Evolutionary conservation across 2,888 invertebrate species (phyloP), one percentile per base, ranked within the genome.

Genomic region (Cephus nigrinus): DNA sequence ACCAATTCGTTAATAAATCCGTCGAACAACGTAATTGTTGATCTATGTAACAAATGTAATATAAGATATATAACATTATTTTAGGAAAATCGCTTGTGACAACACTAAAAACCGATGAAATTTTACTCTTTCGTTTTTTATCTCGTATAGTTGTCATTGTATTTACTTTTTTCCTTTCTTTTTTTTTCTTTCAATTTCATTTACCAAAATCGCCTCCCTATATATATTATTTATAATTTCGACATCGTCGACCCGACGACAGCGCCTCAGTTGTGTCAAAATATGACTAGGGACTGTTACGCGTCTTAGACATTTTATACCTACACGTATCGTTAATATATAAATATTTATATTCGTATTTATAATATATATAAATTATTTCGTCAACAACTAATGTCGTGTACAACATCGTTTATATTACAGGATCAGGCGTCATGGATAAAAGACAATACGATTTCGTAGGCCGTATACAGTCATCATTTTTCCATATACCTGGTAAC

Each of bases 241-340:
- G 23, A 23, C 23, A 33, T 74, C 40, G 34, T 78, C 69, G 35
- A 69, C 75, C 34, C 40, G 73, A 77, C 75, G 55, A 76, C 77
- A 79, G 75, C 74, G 75, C 82, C 82, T 83, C 82, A 82, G 79
- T 86, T 84, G 86, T 89, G 85, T 87, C 86, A 88, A 89, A 89
- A 87, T 88, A 86, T 84, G 86, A 88, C 85, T 85, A 82, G 75
- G 80, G 84, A 80, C 80, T 80, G 76, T 82, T 75, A 81, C 74
- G 78, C 75, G 68, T 74, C 79, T 84, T 79, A 75, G 77, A 76
- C 76, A 76, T n/a, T 75, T 78, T 73, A 81, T 81, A 82, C 81
- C 69, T 77, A 78, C 73, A 74, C 68, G 32, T 77, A 33, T 33
- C 40, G 71, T 40, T 78, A 74, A 32, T 74, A 68, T 68, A 74